These are phyloP conservation scores for Protodeltote pygarga DNA, from an alignment of 2,888 invertebrate species.

Conservation along the genomic window DNA sequence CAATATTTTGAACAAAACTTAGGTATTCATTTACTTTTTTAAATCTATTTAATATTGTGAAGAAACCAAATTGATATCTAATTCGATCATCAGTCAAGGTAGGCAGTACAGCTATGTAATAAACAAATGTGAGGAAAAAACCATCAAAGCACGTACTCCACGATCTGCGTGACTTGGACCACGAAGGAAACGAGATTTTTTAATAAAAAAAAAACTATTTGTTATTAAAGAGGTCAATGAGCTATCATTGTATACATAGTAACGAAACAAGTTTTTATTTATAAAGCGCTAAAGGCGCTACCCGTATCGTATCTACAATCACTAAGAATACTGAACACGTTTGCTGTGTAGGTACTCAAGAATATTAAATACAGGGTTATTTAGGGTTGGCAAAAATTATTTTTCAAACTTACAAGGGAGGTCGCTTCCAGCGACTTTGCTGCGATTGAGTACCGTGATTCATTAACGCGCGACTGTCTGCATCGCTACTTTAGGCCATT, in stretches of 20 bases:
- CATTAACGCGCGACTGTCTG: no score
- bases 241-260: constrained; percentile 13
- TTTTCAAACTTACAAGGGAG: no score
- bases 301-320: constrained; percentile 1
- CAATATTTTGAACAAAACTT: no score
- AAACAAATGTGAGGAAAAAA: not conserved
- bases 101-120: not conserved
- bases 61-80: no score
- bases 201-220: constrained; percentile 2
- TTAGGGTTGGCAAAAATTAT: constrained; percentile 15
- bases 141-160: constrained; percentile 2
- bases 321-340: constrained; percentile 17
- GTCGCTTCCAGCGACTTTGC: no score
- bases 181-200: not conserved
- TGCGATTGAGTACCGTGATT: no score
- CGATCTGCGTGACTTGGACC: not conserved
- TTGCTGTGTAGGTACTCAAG: constrained; percentile 20
- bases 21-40: no score
- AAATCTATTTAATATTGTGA: no score
- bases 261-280: constrained; percentile 22
- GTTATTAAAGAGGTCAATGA: constrained; percentile 19
- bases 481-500: no score
- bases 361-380: constrained; percentile 36
- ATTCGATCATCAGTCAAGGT: no score
- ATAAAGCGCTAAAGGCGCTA: constrained; percentile 11